Conservation (phyloP, 2,888 invertebrate species). For the Habrosyne pyritoides region DNA sequence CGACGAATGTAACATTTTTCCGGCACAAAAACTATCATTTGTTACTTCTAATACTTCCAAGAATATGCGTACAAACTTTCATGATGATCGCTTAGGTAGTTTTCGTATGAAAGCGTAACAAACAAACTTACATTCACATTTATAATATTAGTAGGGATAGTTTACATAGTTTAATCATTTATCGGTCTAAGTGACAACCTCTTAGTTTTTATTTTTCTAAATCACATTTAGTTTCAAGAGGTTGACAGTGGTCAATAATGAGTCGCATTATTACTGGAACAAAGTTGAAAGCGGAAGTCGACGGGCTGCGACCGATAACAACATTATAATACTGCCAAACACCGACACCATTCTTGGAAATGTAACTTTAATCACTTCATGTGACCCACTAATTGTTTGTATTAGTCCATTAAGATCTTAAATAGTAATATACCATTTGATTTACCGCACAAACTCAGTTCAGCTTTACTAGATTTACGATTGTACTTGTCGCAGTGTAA, state of each 20-base stretch:
- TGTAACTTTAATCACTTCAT: slow-evolving; percentile 80
- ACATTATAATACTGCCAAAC: slow-evolving; percentile 69
- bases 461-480: slow-evolving; percentile 44
- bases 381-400: slow-evolving; percentile 67
- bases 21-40: too few relatives aligned
- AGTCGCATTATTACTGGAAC: not conserved
- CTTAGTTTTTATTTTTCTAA: too few relatives aligned
- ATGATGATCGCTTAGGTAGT: too few relatives aligned
- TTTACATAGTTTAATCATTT: too few relatives aligned
- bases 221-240: not conserved
- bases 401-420: slow-evolving; percentile 63
- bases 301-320: slow-evolving; percentile 65
- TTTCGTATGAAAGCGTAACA: too few relatives aligned
- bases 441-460: slow-evolving; percentile 57
- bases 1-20: too few relatives aligned
- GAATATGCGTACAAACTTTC: too few relatives aligned
- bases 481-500: slow-evolving; percentile 25
- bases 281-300: slow-evolving; percentile 7
- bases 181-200: too few relatives aligned
- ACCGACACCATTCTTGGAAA: slow-evolving; percentile 64
- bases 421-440: slow-evolving; percentile 60
- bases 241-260: not conserved
- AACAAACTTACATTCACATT: too few relatives aligned
- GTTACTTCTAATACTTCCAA: too few relatives aligned
- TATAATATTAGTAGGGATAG: too few relatives aligned